Percentiles rank a stretch among this genome's conserved stretches.
Conservation (phyloP, 2,888 invertebrate genomes). For the Ophraella communa region DNA sequence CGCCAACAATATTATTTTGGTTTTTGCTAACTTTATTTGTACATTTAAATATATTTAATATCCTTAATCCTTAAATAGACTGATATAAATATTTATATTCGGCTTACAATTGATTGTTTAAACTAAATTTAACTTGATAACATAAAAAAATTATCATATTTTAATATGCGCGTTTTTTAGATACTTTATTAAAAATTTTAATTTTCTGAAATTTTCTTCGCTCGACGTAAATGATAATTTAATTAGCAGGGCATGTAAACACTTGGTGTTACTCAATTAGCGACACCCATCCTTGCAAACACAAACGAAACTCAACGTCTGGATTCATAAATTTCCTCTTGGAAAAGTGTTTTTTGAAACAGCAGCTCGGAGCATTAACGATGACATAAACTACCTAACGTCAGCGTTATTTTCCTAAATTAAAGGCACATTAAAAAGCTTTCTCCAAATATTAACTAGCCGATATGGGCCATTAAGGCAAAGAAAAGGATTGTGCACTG, state of each 20-base stretch:
- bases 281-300: neutral
- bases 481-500: constrained; percentile 4
- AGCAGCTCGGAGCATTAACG: neutral
- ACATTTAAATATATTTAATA: constrained; percentile 21
- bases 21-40: too few species aligned
- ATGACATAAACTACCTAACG: constrained; percentile 19
- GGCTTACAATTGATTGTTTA: too few species aligned
- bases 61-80: too few species aligned
- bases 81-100: neutral
- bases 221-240: neutral
- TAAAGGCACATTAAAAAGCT: constrained; percentile 29
- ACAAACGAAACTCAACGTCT: neutral
- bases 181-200: too few species aligned
- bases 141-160: too few species aligned
- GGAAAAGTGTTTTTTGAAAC: neutral
- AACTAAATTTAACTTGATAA: too few species aligned
- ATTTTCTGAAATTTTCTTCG: neutral
- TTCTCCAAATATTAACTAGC: constrained; percentile 30
- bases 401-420: constrained; percentile 15
- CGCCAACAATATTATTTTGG: too few species aligned
- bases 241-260: neutral
- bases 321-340: neutral
- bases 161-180: too few species aligned
- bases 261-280: neutral
- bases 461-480: constrained; percentile 28